Percentiles rank a stretch among this genome's conserved stretches.
Evolutionary conservation across 2,888 invertebrate species (phyloP).

Genomic region (Syrista parreyssii): DNA sequence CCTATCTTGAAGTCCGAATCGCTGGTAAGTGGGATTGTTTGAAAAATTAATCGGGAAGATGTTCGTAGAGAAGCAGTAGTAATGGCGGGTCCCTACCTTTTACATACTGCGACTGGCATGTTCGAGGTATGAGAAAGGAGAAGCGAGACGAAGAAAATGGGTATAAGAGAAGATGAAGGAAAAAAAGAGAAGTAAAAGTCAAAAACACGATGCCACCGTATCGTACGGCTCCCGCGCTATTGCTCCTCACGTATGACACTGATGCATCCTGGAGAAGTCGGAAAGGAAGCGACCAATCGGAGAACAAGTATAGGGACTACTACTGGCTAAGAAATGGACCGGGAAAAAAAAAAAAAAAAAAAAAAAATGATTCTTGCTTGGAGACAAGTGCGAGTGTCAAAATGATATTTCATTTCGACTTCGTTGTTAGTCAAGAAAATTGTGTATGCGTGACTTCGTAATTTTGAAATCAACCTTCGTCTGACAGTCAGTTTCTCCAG

Average conservation of each 20-base stretch:
- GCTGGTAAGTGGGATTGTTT: conserved; percentile 38
- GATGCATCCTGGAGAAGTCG: not conserved
- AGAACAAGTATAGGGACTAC: not conserved
- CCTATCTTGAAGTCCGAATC: conserved; percentile 45
- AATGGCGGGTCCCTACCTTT: not conserved
- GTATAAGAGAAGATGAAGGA: conserved; percentile 1
- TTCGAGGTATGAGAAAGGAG: not conserved
- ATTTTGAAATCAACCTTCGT: not conserved
- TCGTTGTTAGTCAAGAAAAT: not conserved
- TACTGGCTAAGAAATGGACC: not conserved
- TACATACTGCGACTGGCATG: not conserved
- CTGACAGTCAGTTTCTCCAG: not conserved
- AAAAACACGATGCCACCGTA: conserved; percentile 13
- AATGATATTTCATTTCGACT: not conserved
- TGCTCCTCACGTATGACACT: not conserved
- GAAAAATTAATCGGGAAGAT: conserved; percentile 51
- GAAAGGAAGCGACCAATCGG: not conserved
- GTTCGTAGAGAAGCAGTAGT: not conserved
- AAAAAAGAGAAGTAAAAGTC: conserved; percentile 13
- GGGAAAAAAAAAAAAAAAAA: too few species aligned
- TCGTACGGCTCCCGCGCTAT: conserved; percentile 1
- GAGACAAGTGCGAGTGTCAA: not conserved
- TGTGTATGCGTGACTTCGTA: not conserved
- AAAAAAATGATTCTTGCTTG: not conserved
- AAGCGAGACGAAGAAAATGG: not conserved